Percentiles rank a stretch among this genome's conserved stretches.
Conservation (phyloP, 2,113 vertebrate species). For the Bostrychus sinensis region DNA sequence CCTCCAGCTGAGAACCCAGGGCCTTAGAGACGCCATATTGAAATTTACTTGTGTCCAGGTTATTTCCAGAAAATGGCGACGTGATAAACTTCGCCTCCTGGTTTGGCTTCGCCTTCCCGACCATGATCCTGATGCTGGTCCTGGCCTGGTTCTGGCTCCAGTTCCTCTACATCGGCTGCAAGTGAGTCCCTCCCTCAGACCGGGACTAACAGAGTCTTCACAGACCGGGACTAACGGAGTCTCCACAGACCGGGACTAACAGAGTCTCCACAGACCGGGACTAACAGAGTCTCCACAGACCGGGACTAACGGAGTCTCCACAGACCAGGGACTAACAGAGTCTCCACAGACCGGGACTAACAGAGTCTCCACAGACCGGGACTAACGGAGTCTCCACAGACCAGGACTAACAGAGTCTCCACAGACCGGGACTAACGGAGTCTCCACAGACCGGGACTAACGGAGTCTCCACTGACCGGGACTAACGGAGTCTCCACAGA, state of each 20-base stretch:
- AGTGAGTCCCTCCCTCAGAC: slow-evolving; percentile 79
- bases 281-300: too few relatives aligned
- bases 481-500: too few relatives aligned
- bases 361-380: not conserved
- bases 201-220: not conserved
- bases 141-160: slow-evolving; percentile 94
- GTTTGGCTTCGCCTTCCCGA: slow-evolving; percentile 94
- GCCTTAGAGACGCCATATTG: too few relatives aligned
- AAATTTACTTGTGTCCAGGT: slow-evolving; percentile 74
- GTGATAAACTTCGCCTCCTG: slow-evolving; percentile 93
- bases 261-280: not conserved
- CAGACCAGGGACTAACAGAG: too few relatives aligned
- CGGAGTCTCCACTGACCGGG: not conserved
- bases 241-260: not conserved
- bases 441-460: not conserved
- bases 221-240: not conserved
- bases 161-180: slow-evolving; percentile 82
- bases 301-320: not conserved
- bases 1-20: too few relatives aligned
- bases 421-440: too few relatives aligned
- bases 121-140: slow-evolving; percentile 88
- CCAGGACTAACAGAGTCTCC: not conserved
- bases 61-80: slow-evolving; percentile 88
- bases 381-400: too few relatives aligned
- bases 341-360: not conserved